Evolutionary conservation across 2,797 vertebrate genomes (phyloP).

Genomic region (Pangasius mekongensis): DNA sequence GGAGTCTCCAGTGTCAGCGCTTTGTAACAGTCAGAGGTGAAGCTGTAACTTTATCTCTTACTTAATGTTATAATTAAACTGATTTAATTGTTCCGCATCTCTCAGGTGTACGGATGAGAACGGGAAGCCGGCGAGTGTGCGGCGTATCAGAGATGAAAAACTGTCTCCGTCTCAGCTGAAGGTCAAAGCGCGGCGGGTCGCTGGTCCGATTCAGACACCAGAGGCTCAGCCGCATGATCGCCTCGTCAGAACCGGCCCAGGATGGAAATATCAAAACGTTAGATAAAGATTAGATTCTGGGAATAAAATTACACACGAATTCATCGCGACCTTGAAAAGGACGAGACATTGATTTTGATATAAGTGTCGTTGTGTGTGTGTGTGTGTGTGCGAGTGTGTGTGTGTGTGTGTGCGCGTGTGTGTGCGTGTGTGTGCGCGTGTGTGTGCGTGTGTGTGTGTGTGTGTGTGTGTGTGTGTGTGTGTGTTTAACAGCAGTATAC

Average conservation of each 20-base stretch:
- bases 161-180: neutral
- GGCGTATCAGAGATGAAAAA: neutral
- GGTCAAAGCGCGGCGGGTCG: neutral
- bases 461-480: constrained; percentile 26
- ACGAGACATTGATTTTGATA: neutral
- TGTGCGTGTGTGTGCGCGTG: neutral
- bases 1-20: neutral
- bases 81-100: neutral
- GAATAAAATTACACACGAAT: constrained; percentile 1
- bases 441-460: neutral
- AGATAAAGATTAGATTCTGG: neutral
- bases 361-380: neutral
- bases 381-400: neutral
- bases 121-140: neutral
- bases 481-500: constrained; percentile 15
- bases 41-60: neutral
- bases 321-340: constrained; percentile 2
- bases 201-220: neutral
- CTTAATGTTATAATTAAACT: neutral
- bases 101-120: neutral
- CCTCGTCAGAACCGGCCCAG: neutral
- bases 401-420: neutral
- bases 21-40: neutral
- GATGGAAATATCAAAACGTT: neutral
- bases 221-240: neutral